phyloP scores from a whole-genome alignment of 2,113 vertebrate species.

The Carassius auratus region DNA sequence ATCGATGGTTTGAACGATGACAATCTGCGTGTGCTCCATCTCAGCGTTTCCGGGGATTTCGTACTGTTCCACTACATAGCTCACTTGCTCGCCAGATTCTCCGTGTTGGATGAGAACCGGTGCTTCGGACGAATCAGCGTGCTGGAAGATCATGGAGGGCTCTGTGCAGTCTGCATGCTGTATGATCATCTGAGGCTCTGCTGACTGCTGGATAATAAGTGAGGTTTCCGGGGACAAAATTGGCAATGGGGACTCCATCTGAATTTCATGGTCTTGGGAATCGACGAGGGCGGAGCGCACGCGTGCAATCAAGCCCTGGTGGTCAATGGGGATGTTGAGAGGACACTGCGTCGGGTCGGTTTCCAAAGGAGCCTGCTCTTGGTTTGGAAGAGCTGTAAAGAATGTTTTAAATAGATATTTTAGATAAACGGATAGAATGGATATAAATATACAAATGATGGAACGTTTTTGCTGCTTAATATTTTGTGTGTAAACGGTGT shows the following conservation, averaged over 20 bases:
- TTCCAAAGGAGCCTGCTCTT: slow-evolving; percentile 21
- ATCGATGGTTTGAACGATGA: slow-evolving; percentile 61
- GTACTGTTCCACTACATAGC: slow-evolving; percentile 58
- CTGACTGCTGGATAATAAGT: slow-evolving; percentile 49
- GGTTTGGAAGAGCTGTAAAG: slow-evolving; percentile 33
- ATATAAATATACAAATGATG: too few relatives aligned
- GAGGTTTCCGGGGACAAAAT: slow-evolving; percentile 17
- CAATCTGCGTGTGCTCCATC: slow-evolving; percentile 58
- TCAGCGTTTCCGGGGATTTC: slow-evolving; percentile 54
- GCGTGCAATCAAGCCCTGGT: slow-evolving; percentile 64
- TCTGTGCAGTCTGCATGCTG: slow-evolving; percentile 42
- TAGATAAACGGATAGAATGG: not conserved
- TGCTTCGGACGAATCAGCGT: slow-evolving; percentile 24
- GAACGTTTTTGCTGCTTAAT: too few relatives aligned
- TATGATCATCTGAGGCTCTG: slow-evolving; percentile 49
- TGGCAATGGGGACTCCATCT: slow-evolving; percentile 15
- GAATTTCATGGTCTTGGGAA: slow-evolving; percentile 58
- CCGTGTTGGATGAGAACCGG: slow-evolving; percentile 51
- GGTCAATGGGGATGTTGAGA: slow-evolving; percentile 74
- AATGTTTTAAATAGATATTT: slow-evolving; percentile 1
- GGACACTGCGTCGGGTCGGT: slow-evolving; percentile 54
- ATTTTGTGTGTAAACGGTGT: too few relatives aligned
- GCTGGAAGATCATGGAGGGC: slow-evolving; percentile 51
- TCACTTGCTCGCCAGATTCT: slow-evolving; percentile 52
- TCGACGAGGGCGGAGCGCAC: slow-evolving; percentile 59